Base-by-base conservation (phyloP, 2,888 invertebrate genomes). In the Cataglyphis albicans region DNA sequence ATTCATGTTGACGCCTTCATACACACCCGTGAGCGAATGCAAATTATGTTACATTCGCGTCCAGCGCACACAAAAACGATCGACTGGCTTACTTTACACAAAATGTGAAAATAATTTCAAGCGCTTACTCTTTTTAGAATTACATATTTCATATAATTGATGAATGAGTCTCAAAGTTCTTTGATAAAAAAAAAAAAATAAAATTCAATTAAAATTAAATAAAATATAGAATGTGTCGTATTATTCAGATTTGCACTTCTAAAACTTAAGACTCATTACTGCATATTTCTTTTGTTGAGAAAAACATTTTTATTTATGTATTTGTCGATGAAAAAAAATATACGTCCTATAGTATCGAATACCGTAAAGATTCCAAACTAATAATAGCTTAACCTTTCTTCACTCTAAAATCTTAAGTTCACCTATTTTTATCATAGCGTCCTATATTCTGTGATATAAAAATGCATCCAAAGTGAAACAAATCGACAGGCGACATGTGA, bases 1-100 rank as follows among this genome's bases (percentile, higher is more conserved):
- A 73, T 48, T 57, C 72, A 55, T 63, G 38, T 52, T 21, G 44
- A 59, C 32, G 35, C 72, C 44, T 72, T 80, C 78, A 72, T 80
- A 44, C 35, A 80, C 72, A 80, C 44, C 35, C 72, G 44, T 35
- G 44, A 72, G 32, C 21, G 25, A 80, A 32, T 59, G 21, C 72
- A 55, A 57, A 67, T 68, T 29, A 41, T 38, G 72, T 72, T 70
- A 44, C 44, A 80, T 44, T 59, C 21, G 41, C 35, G 72, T 59
- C 72, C 72, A 59, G 44, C 25, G 6, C 35, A 35, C 35, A 35
- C 35, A 21, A 61, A n/a, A 80, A 80, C 44, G 48, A 25, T 59
- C 32, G 32, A 38, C 5, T 48, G 67, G 21, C n/a, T 57, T 70
- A 59, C 18, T 70, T 78, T 70, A 32, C 32, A 59, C 15, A 2